phyloP scores from a whole-genome alignment of 2,888 invertebrate genomes.

The Peribatodes rhomboidaria region DNA sequence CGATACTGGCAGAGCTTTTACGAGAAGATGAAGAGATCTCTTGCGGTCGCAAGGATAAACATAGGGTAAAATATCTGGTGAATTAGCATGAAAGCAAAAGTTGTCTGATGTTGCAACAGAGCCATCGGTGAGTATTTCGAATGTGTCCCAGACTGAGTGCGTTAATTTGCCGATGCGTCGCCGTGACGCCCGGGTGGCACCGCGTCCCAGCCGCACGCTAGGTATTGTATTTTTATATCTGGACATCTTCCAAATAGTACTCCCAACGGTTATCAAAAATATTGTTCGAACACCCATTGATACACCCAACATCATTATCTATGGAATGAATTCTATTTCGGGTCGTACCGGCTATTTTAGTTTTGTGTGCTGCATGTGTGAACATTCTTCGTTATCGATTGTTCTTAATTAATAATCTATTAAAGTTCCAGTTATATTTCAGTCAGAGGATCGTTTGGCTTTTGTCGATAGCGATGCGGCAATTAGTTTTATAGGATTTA shows the following conservation, averaged over 20 bases:
- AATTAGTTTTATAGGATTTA: slow-evolving; percentile 13
- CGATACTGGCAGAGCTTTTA: background rate
- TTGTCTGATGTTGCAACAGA: slow-evolving; percentile 21
- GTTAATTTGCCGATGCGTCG: slow-evolving; percentile 29
- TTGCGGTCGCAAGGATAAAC: background rate
- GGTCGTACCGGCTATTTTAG: slow-evolving; percentile 39
- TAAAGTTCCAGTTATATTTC: slow-evolving; percentile 19
- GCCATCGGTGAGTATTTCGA: slow-evolving; percentile 24
- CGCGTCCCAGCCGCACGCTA: slow-evolving; percentile 68
- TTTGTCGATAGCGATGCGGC: slow-evolving; percentile 11
- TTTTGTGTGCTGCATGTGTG: slow-evolving; percentile 32
- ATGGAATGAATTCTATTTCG: slow-evolving; percentile 40
- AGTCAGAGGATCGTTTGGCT: slow-evolving; percentile 7
- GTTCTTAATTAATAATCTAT: slow-evolving; percentile 30
- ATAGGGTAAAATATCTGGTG: background rate
- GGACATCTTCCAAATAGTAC: slow-evolving; percentile 82
- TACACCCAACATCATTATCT: slow-evolving; percentile 42
- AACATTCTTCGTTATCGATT: slow-evolving; percentile 32
- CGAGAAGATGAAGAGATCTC: background rate
- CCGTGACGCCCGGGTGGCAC: slow-evolving; percentile 58
- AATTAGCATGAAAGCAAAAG: background rate
- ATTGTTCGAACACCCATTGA: slow-evolving; percentile 48
- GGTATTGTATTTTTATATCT: slow-evolving; percentile 84
- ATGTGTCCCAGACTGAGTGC: slow-evolving; percentile 25
- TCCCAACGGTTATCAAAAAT: slow-evolving; percentile 70